Percentiles rank a stretch among this genome's conserved stretches.
phyloP scores from a whole-genome alignment of 2,113 vertebrate genomes.

The Dolichallabes microphthalmus region DNA sequence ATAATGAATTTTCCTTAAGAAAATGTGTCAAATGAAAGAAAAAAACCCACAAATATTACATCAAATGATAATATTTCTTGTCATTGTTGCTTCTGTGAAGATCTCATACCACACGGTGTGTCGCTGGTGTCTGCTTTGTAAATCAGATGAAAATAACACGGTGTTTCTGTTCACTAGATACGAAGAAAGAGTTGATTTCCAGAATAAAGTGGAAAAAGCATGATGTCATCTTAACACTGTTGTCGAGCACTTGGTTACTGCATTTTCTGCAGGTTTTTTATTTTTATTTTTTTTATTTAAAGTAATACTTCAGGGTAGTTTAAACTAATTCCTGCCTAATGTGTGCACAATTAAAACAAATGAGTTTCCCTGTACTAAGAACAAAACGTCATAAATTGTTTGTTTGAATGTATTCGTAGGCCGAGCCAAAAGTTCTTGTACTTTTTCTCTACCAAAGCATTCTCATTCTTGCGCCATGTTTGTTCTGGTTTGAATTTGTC shows the following conservation, averaged over 20 bases:
- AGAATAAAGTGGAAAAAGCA: background rate
- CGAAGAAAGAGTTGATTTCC: background rate
- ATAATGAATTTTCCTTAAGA: background rate
- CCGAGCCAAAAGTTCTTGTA: background rate
- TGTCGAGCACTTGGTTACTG: background rate
- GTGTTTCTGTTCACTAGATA: background rate
- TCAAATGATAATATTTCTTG: background rate
- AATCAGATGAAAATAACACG: background rate
- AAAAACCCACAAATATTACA: background rate
- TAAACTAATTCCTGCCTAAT: background rate
- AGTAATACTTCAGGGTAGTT: background rate
- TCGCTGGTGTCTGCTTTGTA: background rate
- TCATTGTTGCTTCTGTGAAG: constrained; percentile 53
- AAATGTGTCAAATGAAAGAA: background rate
- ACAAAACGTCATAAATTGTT: background rate
- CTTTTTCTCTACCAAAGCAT: background rate
- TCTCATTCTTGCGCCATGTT: background rate
- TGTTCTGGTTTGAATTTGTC: background rate
- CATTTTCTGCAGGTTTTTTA: background rate
- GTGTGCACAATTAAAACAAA: background rate
- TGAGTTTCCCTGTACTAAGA: background rate
- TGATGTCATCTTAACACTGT: constrained; percentile 2
- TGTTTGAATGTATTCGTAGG: background rate
- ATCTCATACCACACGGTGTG: background rate
- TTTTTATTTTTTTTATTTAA: background rate